These are phyloP conservation scores for Bombus soroeensis DNA, from an alignment of 1,140 invertebrate species.

Conservation along the genomic window DNA sequence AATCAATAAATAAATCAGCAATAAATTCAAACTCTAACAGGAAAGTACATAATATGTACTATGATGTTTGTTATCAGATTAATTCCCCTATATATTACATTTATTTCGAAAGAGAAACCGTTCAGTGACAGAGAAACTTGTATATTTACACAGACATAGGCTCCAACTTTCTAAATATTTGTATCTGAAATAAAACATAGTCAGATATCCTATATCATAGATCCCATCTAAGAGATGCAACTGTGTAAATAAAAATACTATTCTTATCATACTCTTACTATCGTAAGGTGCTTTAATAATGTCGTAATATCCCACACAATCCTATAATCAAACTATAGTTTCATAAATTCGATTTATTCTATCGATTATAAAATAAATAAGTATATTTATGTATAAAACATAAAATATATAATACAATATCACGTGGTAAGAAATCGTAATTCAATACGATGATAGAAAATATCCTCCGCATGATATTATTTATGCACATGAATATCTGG, in stretches of 20 bases:
- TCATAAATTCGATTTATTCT: neutral
- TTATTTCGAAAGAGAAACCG: neutral
- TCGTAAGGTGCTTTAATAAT: too few relatives aligned
- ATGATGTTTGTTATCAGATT: neutral
- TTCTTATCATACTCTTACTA: too few relatives aligned
- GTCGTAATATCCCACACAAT: too few relatives aligned
- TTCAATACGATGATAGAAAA: neutral
- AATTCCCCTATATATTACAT: neutral
- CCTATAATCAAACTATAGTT: too few relatives aligned
- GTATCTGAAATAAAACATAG: neutral
- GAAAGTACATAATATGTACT: neutral
- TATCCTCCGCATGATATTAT: neutral
- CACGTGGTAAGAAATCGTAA: neutral
- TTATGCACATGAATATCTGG: neutral
- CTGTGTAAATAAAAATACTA: neutral
- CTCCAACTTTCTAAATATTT: neutral
- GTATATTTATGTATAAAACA: too few relatives aligned
- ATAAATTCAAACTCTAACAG: neutral
- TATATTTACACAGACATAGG: neutral
- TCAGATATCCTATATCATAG: neutral
- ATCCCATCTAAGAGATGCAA: too few relatives aligned
- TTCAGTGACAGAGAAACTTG: neutral
- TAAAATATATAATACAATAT: neutral
- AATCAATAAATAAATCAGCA: neutral
- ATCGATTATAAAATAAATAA: neutral